Evolutionary conservation across 2,797 vertebrate species (phyloP).

Genomic region (Syngnathus rostellatus): DNA sequence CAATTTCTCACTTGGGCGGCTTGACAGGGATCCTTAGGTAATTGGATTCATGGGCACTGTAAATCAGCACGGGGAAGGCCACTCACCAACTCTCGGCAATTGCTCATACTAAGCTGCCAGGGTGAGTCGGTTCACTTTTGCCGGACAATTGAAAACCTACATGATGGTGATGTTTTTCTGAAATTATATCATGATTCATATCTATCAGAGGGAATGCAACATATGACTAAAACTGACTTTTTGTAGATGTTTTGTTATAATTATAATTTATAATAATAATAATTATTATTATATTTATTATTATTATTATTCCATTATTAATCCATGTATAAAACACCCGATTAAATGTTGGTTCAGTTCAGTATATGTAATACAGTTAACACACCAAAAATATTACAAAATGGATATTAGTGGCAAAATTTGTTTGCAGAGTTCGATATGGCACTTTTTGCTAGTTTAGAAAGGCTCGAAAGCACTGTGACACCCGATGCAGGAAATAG

Average conservation of each 20-base stretch:
- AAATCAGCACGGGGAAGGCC: constrained; percentile 25
- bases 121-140: not conserved
- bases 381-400: too few relatives aligned
- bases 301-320: not conserved
- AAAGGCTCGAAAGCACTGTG: not conserved
- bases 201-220: not conserved
- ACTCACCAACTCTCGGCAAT: not conserved
- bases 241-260: too few relatives aligned
- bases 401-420: not conserved
- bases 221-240: not conserved
- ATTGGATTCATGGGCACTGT: constrained; percentile 37
- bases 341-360: not conserved
- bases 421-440: not conserved
- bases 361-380: not conserved
- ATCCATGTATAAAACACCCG: too few relatives aligned
- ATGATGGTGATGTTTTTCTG: not conserved
- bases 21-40: constrained; percentile 36
- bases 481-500: not conserved
- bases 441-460: not conserved
- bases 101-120: not conserved
- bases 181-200: not conserved
- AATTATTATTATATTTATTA: too few relatives aligned
- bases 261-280: too few relatives aligned
- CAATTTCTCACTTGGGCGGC: constrained; percentile 44
- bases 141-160: not conserved